Evolutionary conservation across 1,140 invertebrate species (phyloP).

Genomic region (Drosophila santomea): DNA sequence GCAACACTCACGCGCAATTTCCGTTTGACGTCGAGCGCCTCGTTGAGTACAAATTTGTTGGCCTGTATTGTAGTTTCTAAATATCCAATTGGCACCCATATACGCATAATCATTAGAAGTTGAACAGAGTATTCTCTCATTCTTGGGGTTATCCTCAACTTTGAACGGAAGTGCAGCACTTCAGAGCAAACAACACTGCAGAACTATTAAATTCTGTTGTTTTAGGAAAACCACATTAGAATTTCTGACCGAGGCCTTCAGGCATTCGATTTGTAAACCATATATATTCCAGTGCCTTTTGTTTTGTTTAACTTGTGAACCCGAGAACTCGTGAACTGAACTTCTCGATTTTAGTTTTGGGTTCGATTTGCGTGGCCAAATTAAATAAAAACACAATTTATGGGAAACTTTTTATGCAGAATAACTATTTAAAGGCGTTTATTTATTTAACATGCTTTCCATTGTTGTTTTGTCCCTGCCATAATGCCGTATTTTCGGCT

Average conservation of each 20-base stretch:
- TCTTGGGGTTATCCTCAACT: not conserved
- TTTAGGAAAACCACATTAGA: too few relatives aligned
- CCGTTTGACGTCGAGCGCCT: not conserved
- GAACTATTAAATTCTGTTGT: not conserved
- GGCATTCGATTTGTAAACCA: slow-evolving; percentile 12
- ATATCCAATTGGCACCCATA: slow-evolving; percentile 33
- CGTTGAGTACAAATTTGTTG: slow-evolving; percentile 12
- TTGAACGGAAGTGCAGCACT: too few relatives aligned
- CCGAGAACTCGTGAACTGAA: not conserved
- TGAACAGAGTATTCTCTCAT: too few relatives aligned
- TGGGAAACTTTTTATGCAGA: slow-evolving; percentile 15
- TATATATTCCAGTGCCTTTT: not conserved
- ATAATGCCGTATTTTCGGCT: slow-evolving; percentile 45
- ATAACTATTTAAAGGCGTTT: slow-evolving; percentile 45
- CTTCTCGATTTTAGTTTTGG: slow-evolving; percentile 24
- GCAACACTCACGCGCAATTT: not conserved
- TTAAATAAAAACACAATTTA: slow-evolving; percentile 33
- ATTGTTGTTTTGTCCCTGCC: slow-evolving; percentile 5
- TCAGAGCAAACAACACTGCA: not conserved
- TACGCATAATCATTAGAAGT: not conserved
- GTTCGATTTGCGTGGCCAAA: slow-evolving; percentile 33
- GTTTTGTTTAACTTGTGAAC: not conserved
- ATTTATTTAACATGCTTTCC: slow-evolving; percentile 51
- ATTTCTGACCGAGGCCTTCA: not conserved
- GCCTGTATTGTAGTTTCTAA: slow-evolving; percentile 12